Percentiles rank a stretch among this genome's conserved stretches.
Evolutionary conservation across 2,797 vertebrate genomes (phyloP).

Genomic region (Yasuhikotakia modesta): DNA sequence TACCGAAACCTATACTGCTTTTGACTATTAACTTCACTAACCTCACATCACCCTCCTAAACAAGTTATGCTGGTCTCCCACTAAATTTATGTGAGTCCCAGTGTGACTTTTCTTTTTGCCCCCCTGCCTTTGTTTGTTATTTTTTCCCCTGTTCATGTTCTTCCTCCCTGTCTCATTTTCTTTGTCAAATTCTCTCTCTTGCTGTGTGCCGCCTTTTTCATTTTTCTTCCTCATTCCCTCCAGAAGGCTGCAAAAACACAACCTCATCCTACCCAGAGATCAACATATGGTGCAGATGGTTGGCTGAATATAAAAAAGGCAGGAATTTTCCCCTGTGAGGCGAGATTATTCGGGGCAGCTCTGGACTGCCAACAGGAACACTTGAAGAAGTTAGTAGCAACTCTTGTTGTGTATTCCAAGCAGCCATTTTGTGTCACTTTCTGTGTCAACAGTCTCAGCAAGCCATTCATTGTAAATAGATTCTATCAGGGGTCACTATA

Average conservation of each 20-base stretch:
- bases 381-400: constrained; percentile 46
- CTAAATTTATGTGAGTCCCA: neutral
- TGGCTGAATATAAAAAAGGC: constrained; percentile 61
- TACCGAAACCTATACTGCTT: neutral
- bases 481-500: constrained; percentile 38
- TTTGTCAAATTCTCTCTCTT: constrained; percentile 22
- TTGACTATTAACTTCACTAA: neutral
- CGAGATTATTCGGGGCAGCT: constrained; percentile 60
- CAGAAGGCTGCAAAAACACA: constrained; percentile 48
- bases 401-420: constrained; percentile 33
- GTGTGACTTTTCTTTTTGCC: neutral
- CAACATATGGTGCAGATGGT: constrained; percentile 60
- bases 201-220: neutral
- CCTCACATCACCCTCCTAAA: neutral
- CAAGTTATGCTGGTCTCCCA: neutral
- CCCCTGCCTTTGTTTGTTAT: constrained; percentile 4
- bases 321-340: constrained; percentile 50
- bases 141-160: neutral
- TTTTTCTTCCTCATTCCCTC: constrained; percentile 33
- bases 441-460: constrained; percentile 38
- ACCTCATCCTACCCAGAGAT: constrained; percentile 53
- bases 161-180: constrained; percentile 19
- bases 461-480: constrained; percentile 39
- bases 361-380: constrained; percentile 44
- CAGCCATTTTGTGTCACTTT: constrained; percentile 43